Base-by-base conservation (phyloP, 2,797 vertebrate genomes). In the Cuculus canorus region DNA sequence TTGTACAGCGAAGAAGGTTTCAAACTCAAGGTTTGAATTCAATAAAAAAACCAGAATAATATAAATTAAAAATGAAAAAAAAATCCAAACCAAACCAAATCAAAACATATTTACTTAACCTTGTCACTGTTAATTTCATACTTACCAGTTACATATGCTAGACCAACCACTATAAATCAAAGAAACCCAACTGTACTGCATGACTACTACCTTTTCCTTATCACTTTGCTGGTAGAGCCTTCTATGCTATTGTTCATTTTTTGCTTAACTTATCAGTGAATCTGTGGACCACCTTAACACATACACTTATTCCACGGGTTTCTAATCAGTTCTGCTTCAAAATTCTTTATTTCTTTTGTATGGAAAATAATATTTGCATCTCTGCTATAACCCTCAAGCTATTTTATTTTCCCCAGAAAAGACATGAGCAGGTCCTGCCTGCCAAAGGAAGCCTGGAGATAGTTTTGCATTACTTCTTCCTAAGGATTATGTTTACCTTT, bases 81-180 rank as follows among this genome's bases (percentile, higher is more conserved):
- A 52, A 5, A 32, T 8, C 60, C 17, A 6, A 37, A 0, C 2
- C 5, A 6, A 69, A 77, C 21, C 2, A 64, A 76, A 57, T 0
- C 11, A 59, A 84, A 45, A 9, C 8, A 17, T 43, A 37, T 63
- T 66, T 66, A 33, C 3, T 83, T 72, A 61, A 82, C 5, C 7
- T 65, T 41, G 13, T 61, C 12, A 24, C 13, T 35, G 4, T 28
- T 52, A 57, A 32, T 68, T 82, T 47, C 19, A 22, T 24, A 56
- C 4, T 53, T 73, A n/a, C 3, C 4, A 23, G 9, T 64, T 47
- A 28, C 13, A 37, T 43, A 14, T 56, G 41, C 13, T 65, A 37
- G 17, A 75, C 22, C 9, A 70, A 69, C 15, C 4, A 19, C 16
- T 41, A 10, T 11, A 71, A 71, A 78, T 43, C 23, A 83, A 86